These are phyloP conservation scores for Diaphora mendica DNA, from an alignment of 2,888 invertebrate genomes.

Conservation along the genomic window DNA sequence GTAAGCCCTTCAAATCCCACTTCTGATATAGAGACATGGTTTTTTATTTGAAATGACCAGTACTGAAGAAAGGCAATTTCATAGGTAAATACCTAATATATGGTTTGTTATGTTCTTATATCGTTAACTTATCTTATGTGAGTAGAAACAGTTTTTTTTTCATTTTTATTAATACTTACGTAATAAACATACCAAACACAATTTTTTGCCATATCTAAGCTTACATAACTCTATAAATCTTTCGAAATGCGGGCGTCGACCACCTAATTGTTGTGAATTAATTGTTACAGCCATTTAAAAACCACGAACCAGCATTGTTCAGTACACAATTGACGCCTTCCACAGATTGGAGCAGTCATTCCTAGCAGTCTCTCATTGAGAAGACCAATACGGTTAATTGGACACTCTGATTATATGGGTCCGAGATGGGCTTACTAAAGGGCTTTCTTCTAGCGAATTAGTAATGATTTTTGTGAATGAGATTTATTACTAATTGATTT, in stretches of 20 bases:
- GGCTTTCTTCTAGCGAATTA: conserved; percentile 31
- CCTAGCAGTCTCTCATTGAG: conserved; percentile 74
- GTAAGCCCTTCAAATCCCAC: too few species aligned
- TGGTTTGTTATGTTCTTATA: too few species aligned
- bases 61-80: too few species aligned
- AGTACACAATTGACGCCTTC: conserved; percentile 77
- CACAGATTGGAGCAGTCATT: conserved; percentile 78
- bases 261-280: conserved; percentile 85
- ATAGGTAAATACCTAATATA: too few species aligned
- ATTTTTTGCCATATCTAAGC: conserved; percentile 41
- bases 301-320: conserved; percentile 80
- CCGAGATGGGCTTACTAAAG: conserved; percentile 32
- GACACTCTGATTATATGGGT: conserved; percentile 67
- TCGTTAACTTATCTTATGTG: too few species aligned
- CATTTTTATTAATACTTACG: not conserved
- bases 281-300: conserved; percentile 86
- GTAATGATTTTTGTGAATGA: conserved; percentile 16
- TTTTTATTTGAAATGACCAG: too few species aligned
- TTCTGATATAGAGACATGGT: too few species aligned
- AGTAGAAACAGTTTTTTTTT: not conserved
- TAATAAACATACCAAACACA: not conserved
- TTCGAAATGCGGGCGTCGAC: conserved; percentile 83
- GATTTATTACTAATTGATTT: conserved; percentile 7
- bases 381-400: conserved; percentile 71
- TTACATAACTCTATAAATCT: conserved; percentile 57